Conservation (phyloP, 1,140 invertebrate species). For the Papilio aristodemus region DNA sequence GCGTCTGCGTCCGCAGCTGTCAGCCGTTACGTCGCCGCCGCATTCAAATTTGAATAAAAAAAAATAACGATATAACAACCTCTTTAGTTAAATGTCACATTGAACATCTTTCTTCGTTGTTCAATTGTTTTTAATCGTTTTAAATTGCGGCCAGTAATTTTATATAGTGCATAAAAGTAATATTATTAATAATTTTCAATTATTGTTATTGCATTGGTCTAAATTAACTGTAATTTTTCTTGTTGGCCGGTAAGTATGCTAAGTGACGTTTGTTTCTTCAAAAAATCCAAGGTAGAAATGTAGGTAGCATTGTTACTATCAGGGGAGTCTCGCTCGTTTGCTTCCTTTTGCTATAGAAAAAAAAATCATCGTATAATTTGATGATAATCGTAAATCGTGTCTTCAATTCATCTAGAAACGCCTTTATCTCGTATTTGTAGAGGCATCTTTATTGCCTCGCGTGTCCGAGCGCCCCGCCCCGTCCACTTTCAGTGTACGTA, state of each 20-base stretch:
- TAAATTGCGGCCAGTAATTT: conserved; percentile 4
- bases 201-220: not conserved
- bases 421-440: conserved; percentile 37
- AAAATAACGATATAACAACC: conserved; percentile 25
- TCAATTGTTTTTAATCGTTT: conserved; percentile 20
- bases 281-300: no score
- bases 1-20: conserved; percentile 35
- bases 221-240: not conserved
- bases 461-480: conserved; percentile 36
- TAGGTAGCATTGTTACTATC: no score
- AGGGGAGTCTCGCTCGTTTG: not conserved
- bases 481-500: conserved; percentile 31
- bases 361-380: not conserved
- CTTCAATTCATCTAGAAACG: conserved; percentile 31
- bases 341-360: not conserved
- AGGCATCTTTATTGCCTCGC: conserved; percentile 33
- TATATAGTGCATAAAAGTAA: not conserved
- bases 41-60: conserved; percentile 41
- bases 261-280: no score
- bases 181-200: not conserved
- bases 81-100: conserved; percentile 37
- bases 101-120: conserved; percentile 20
- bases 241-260: not conserved
- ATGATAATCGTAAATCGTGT: not conserved
- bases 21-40: conserved; percentile 37